phyloP scores from a whole-genome alignment of 2,888 invertebrate species.

The Tanypteryx hageni region DNA sequence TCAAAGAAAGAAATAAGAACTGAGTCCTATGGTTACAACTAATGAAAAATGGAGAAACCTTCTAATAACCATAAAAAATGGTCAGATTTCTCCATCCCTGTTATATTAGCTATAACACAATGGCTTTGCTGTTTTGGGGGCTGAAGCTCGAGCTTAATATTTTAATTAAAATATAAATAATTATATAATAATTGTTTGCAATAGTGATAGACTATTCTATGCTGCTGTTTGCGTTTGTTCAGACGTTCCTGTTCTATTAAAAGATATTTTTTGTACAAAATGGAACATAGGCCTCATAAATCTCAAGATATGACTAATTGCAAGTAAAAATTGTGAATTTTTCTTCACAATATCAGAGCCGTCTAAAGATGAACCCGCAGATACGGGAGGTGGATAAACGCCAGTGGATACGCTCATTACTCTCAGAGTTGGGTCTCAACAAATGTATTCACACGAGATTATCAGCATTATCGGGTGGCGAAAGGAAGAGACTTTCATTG shows the following conservation, averaged over 20 bases:
- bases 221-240: neutral
- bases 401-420: conserved; percentile 76
- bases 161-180: no score
- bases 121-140: no score
- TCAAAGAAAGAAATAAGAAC: no score
- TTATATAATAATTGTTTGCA: no score
- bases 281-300: neutral
- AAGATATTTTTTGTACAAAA: neutral
- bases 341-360: conserved; percentile 78
- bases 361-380: conserved; percentile 84
- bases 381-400: conserved; percentile 73
- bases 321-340: neutral
- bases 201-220: neutral
- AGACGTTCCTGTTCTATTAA: neutral
- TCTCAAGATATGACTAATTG: neutral
- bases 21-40: no score
- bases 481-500: conserved; percentile 89
- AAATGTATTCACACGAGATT: conserved; percentile 85
- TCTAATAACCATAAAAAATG: no score
- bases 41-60: no score
- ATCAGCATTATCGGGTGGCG: conserved; percentile 91
- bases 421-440: conserved; percentile 83
- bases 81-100: no score
- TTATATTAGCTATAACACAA: no score
- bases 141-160: no score